Conservation (phyloP, 1,140 invertebrate genomes). For the Elysia chlorotica region DNA sequence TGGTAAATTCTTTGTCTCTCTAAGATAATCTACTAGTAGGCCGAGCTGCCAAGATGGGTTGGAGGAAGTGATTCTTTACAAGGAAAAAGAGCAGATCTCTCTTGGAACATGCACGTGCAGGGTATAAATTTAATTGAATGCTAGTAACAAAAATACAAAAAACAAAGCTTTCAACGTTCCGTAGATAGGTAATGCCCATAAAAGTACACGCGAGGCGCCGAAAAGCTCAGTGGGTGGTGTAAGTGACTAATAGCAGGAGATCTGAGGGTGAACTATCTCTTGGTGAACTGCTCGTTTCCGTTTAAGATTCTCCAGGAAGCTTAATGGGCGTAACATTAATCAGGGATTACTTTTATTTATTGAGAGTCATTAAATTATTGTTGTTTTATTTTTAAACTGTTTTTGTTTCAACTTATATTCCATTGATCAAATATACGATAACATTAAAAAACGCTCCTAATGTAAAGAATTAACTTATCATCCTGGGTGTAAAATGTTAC, state of each 20-base stretch:
- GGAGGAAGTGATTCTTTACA: not conserved
- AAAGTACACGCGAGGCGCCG: too few relatives aligned
- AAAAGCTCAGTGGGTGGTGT: too few relatives aligned
- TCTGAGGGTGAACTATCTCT: too few relatives aligned
- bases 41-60: too few relatives aligned
- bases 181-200: too few relatives aligned
- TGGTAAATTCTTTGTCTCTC: slow-evolving; percentile 30
- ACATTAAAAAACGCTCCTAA: too few relatives aligned
- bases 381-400: not conserved
- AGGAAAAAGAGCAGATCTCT: not conserved
- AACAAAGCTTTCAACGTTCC: not conserved
- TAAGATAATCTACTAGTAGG: not conserved
- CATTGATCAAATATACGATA: not conserved
- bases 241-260: too few relatives aligned
- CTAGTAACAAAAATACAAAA: not conserved
- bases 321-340: too few relatives aligned
- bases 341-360: not conserved
- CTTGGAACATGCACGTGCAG: too few relatives aligned
- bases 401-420: not conserved
- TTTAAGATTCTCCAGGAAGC: too few relatives aligned
- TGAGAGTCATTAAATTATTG: not conserved
- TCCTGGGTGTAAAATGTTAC: slow-evolving; percentile 29
- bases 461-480: too few relatives aligned
- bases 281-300: too few relatives aligned
- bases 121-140: not conserved